Base-by-base conservation (phyloP, 1,140 invertebrate genomes). In the Piezodorus guildinii region DNA sequence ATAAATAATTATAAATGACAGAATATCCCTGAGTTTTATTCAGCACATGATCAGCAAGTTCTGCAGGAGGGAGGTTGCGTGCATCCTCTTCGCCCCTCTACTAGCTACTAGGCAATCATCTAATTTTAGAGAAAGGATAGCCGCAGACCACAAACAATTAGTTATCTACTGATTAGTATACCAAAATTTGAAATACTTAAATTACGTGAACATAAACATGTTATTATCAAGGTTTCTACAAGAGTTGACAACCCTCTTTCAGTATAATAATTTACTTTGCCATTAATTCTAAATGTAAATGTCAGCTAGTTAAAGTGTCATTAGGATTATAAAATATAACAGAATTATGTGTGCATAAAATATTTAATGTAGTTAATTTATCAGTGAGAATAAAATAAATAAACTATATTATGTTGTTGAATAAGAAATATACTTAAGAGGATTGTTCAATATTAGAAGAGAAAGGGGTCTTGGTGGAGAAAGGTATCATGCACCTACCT, bases 11-110 rank as follows among this genome's bases (percentile, higher is more conserved):
- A 39, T 39, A 39, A 39, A 39, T 39, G 34, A 39, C 34, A 39
- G 4, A 39, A 25, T 23, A 23, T 56, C 52, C 52, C 52, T 56
- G 52, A 56, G 52, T 56, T 56, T 23, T 19, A 49, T 5, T 49
- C 46, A 49, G 46, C 46, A 49, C 21, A 49, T 25, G 17, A 23
- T 25, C 52, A 56, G 23, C 52, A 56, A 23, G 23, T 21, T 25
- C 52, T 56, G 52, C 19, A 56, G 52, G 52, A 56, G 52, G 52
- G 23, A 56, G 52, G 52, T 56, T 16, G 52, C 52, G 52, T 56
- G 52, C 52, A 56, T 56, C 52, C 52, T 56, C 52, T 56, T 56
- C 52, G 52, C 52, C 23, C 52, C 52, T 56, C 52, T 25, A 56
- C 52, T 56, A 56, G 52, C 52, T 56, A 56, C 52, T 23, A 56